Percentiles rank a stretch among this genome's conserved stretches.
phyloP scores from a whole-genome alignment of 2,888 invertebrate genomes.

The Thera britannica region DNA sequence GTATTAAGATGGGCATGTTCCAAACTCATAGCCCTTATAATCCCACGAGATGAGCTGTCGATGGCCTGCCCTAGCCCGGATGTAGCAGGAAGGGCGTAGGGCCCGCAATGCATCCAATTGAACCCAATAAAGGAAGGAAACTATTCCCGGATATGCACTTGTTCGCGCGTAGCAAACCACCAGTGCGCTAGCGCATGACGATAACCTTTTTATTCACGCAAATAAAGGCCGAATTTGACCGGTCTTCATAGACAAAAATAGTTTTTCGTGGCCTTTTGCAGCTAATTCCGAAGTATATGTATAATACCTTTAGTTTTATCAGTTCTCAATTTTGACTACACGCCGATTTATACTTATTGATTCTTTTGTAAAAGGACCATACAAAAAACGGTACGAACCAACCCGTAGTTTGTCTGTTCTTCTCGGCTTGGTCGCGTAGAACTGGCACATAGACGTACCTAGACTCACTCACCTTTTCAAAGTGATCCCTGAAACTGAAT shows the following conservation, averaged over 20 bases:
- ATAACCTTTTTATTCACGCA: conserved; percentile 4
- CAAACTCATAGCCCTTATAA: background rate
- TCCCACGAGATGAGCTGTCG: conserved; percentile 29
- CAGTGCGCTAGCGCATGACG: conserved; percentile 16
- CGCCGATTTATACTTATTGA: no score
- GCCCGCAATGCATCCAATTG: conserved; percentile 68
- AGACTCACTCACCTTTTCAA: no score
- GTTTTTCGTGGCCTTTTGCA: background rate
- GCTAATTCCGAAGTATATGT: background rate
- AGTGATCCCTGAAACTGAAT: no score
- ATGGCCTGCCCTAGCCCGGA: conserved; percentile 55
- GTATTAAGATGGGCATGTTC: no score
- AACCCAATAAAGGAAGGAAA: conserved; percentile 54
- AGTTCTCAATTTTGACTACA: no score
- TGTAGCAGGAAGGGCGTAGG: conserved; percentile 64
- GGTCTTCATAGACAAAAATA: background rate
- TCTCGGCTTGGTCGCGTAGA: no score
- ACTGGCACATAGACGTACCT: no score
- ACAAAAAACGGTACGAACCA: no score
- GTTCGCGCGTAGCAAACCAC: conserved; percentile 43
- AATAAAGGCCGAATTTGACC: conserved; percentile 11
- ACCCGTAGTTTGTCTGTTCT: no score
- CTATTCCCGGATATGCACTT: conserved; percentile 69
- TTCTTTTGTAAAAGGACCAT: no score
- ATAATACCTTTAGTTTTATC: no score